Percentiles rank a stretch among this genome's conserved stretches.
These are phyloP conservation scores for Augochlora pura DNA, from an alignment of 1,140 invertebrate species.

Conservation along the genomic window DNA sequence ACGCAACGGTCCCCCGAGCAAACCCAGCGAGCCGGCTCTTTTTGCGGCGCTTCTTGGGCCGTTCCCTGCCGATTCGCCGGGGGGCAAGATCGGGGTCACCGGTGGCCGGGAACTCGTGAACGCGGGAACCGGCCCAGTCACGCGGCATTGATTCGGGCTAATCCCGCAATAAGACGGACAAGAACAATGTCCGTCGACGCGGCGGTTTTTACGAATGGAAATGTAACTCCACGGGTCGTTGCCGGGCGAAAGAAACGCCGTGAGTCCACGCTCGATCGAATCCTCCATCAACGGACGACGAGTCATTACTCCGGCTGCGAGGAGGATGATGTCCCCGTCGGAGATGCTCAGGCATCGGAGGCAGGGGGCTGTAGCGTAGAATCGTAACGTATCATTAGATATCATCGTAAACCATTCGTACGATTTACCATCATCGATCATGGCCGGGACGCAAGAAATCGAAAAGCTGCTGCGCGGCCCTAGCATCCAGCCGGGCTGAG, in stretches of 20 bases:
- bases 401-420: slow-evolving; percentile 42
- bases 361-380: slow-evolving; percentile 1
- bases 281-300: background rate
- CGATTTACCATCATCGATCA: slow-evolving; percentile 46
- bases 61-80: no score
- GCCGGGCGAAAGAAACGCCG: background rate
- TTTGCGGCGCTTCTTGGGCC: no score
- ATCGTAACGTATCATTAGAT: slow-evolving; percentile 42
- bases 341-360: background rate
- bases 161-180: no score
- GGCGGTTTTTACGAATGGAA: background rate
- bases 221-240: background rate
- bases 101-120: no score
- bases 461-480: slow-evolving; percentile 32
- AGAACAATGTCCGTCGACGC: no score
- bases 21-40: no score
- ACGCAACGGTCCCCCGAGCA: no score
- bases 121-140: no score
- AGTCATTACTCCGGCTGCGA: background rate
- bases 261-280: background rate
- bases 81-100: no score
- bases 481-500: background rate
- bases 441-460: slow-evolving; percentile 30
- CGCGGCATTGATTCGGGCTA: no score
- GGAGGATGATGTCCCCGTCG: background rate